Conservation (phyloP, 1,140 invertebrate species). For the Stenopsyche tienmushanensis region DNA sequence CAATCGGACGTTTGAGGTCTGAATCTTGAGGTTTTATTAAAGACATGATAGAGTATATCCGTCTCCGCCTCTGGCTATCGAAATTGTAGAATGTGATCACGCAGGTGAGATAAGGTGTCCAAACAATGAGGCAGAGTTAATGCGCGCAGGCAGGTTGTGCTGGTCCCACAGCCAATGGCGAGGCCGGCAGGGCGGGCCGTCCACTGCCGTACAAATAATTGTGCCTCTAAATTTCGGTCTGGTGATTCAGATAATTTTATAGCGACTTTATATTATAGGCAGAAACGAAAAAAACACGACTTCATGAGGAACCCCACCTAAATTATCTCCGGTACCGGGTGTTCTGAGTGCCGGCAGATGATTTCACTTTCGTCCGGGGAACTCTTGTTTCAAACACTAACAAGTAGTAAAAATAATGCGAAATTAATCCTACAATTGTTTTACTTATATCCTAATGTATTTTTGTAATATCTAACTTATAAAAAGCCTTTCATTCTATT, state of each 20-base stretch:
- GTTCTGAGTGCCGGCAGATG: too few relatives aligned
- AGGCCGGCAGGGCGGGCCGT: slow-evolving; percentile 8
- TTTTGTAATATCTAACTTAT: too few relatives aligned
- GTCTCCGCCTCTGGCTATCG: not conserved
- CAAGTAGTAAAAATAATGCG: too few relatives aligned
- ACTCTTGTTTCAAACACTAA: too few relatives aligned
- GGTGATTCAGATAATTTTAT: slow-evolving; percentile 39
- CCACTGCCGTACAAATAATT: slow-evolving; percentile 33
- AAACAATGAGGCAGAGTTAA: slow-evolving; percentile 27
- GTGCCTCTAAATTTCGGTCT: slow-evolving; percentile 37
- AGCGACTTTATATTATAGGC: slow-evolving; percentile 14
- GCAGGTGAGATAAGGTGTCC: slow-evolving; percentile 18
- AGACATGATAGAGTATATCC: not conserved
- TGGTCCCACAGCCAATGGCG: slow-evolving; percentile 19
- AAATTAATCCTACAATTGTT: too few relatives aligned
- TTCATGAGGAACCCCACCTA: not conserved
- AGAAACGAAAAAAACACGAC: slow-evolving; percentile 3
- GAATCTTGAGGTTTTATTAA: not conserved
- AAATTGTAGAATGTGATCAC: slow-evolving; percentile 13
- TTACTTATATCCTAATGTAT: too few relatives aligned
- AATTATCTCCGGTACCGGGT: not conserved
- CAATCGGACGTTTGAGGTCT: too few relatives aligned
- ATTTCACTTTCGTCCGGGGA: too few relatives aligned
- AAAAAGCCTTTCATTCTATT: too few relatives aligned
- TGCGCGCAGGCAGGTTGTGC: slow-evolving; percentile 19